Base-by-base conservation (phyloP, 2,797 vertebrate species). In the Craterocephalus amniculus region DNA sequence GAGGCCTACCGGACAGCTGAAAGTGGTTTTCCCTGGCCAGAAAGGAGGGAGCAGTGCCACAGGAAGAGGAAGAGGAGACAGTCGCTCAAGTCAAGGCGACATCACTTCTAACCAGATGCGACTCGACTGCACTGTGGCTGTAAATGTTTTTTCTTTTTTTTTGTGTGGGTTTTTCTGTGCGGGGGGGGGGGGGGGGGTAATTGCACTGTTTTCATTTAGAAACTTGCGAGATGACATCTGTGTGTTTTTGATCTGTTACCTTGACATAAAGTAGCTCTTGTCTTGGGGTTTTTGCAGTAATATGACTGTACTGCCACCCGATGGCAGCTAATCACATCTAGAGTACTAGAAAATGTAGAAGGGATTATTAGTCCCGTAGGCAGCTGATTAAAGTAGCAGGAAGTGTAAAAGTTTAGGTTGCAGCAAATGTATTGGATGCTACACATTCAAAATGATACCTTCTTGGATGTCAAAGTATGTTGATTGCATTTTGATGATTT, bases 61-160 rank as follows among this genome's bases (percentile, higher is more conserved):
- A 96, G 96, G 78, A 99, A 99, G 88, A 96, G 96, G 88, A 96
- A 97, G 75, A 95, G 97, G 68, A 96, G 97, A 58, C 95, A 97
- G 12, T 91, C 96, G 58, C 92, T 97, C 83, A 96, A 90, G 86
- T 93, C 90, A 1, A 93, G 87, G 78, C 93, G 87, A 81, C 86
- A 93, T 74, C 84, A 94, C 73, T 86, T 93, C 83, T 95, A 89
- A 89, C 4, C 48, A 11, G 40, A 71, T 51, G 59, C 55, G 38
- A 80, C 64, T 6, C 16, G 29, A 67, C 51, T n/a, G 18, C 43
- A 55, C 40, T 35, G 38, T 57, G 34, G 48, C 63, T 40, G 65
- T 58, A 73, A 58, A 63, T 24, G 43, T 62, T 64, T 63, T 81
- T 65, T 34, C 9, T 34, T 8, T 34, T 34, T 4, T 34, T 3